Conservation (phyloP, 1,140 invertebrate species). For the Euura lappo region DNA sequence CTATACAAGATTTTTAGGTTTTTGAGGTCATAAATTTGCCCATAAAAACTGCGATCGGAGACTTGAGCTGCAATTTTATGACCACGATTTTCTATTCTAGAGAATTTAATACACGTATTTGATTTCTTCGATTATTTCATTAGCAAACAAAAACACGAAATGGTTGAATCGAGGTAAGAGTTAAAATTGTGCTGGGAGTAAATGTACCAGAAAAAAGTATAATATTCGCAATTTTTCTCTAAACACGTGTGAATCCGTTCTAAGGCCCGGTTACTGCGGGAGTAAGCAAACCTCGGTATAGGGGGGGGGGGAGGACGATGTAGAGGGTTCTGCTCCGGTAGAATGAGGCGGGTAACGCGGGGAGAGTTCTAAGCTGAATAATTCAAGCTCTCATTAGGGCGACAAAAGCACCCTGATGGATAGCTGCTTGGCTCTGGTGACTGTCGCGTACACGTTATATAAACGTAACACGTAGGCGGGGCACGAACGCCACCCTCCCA, state of each 20-base stretch:
- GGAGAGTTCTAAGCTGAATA: conserved; percentile 55
- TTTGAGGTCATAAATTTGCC: too few relatives aligned
- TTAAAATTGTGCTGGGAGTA: too few relatives aligned
- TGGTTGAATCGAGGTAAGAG: too few relatives aligned
- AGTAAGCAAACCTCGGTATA: conserved; percentile 8
- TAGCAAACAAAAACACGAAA: too few relatives aligned
- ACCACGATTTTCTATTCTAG: too few relatives aligned
- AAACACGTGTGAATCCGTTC: not conserved
- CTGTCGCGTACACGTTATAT: conserved; percentile 39
- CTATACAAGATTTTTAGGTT: too few relatives aligned
- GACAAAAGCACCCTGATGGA: conserved; percentile 64
- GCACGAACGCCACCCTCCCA: conserved; percentile 27
- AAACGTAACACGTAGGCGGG: conserved; percentile 28
- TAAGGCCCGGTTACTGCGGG: not conserved
- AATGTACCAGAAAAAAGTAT: too few relatives aligned
- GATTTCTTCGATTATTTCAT: too few relatives aligned
- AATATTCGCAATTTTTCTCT: too few relatives aligned
- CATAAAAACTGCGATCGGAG: too few relatives aligned
- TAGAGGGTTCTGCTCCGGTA: not conserved
- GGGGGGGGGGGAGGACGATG: conserved; percentile 15
- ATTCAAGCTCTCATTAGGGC: conserved; percentile 64
- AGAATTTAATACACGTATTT: too few relatives aligned
- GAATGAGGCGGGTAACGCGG: conserved; percentile 35
- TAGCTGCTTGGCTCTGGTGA: conserved; percentile 54
- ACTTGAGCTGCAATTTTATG: too few relatives aligned